Conservation (phyloP, 2,797 vertebrate species). For the Spondyliosoma cantharus region DNA sequence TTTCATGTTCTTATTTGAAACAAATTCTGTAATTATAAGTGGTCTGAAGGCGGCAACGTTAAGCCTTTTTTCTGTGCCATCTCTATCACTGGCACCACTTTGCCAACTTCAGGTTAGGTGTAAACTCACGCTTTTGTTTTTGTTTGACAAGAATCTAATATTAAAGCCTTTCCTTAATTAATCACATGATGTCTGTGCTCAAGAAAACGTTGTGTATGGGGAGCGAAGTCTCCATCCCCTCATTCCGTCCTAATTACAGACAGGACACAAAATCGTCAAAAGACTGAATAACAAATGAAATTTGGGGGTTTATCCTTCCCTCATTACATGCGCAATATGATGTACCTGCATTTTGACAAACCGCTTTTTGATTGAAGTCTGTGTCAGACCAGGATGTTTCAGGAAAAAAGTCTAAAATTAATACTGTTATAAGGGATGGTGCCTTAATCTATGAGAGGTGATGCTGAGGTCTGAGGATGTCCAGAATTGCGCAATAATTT, state of each 20-base stretch:
- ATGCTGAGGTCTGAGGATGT: background rate
- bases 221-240: background rate
- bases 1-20: background rate
- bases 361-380: background rate
- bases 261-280: background rate
- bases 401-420: background rate
- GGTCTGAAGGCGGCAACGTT: background rate
- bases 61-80: background rate
- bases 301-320: background rate
- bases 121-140: background rate
- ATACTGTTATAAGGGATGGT: background rate
- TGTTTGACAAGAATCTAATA: background rate
- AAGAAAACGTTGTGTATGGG: background rate
- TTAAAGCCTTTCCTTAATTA: rapidly evolving
- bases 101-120: background rate
- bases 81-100: background rate
- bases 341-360: background rate
- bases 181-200: background rate
- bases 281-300: background rate
- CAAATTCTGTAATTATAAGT: background rate
- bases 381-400: background rate
- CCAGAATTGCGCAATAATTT: background rate
- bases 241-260: background rate
- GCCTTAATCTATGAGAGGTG: background rate
- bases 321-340: background rate